phyloP scores from a whole-genome alignment of 2,113 vertebrate genomes.

The Echinops telfairi region DNA sequence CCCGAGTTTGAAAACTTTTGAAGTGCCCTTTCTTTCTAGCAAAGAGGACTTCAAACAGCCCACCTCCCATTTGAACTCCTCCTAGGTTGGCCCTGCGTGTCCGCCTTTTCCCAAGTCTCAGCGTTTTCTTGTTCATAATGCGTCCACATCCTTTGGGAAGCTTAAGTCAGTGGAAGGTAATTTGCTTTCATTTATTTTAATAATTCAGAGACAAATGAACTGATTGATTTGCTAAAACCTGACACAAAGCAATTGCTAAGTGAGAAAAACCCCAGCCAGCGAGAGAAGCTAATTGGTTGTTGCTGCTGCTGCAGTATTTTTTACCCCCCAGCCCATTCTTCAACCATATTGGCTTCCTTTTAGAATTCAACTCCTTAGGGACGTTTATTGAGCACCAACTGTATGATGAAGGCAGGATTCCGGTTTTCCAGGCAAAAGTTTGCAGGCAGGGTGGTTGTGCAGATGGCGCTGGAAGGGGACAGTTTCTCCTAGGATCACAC shows the following conservation, averaged over 20 bases:
- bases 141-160: constrained; percentile 3
- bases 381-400: neutral
- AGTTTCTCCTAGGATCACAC: neutral
- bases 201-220: constrained; percentile 63
- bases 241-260: neutral
- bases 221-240: constrained; percentile 51
- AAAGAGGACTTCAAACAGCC: neutral
- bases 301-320: neutral
- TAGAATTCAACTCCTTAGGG: neutral
- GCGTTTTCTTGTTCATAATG: constrained; percentile 14
- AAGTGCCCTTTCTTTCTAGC: constrained; percentile 28
- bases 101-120: neutral
- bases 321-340: neutral
- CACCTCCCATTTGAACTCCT: neutral
- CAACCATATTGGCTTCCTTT: neutral
- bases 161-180: constrained; percentile 45
- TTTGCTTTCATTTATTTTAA: constrained; percentile 65
- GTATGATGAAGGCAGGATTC: neutral
- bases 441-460: neutral
- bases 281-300: neutral
- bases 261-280: constrained; percentile 1
- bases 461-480: neutral
- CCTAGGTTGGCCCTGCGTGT: neutral
- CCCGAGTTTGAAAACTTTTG: constrained; percentile 27
- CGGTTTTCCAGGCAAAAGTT: neutral